A percentile compares a stretch with the other conserved stretches of the same genome.
Conservation (phyloP, 2,888 invertebrate genomes). For the Lasioglossum villosulum region DNA sequence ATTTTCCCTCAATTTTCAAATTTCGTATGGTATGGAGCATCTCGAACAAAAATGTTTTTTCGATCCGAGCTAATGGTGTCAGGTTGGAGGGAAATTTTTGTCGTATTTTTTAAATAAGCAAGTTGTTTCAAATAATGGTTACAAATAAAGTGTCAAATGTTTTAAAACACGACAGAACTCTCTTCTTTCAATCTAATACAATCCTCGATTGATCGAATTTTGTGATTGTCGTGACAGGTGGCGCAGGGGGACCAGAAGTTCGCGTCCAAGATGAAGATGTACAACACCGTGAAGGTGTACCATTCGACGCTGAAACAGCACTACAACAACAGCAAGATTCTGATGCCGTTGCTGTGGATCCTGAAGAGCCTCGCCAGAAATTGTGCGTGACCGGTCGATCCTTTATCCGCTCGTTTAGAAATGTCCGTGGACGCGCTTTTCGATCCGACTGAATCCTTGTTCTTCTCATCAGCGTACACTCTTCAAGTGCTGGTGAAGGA, state of each 20-base stretch:
- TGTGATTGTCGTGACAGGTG: slow-evolving; percentile 66
- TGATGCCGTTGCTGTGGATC: slow-evolving; percentile 87
- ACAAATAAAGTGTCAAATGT: too few relatives aligned
- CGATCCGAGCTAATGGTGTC: too few relatives aligned
- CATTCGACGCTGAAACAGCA: slow-evolving; percentile 87
- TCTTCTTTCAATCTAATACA: too few relatives aligned
- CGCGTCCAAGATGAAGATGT: slow-evolving; percentile 87
- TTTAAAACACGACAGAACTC: too few relatives aligned
- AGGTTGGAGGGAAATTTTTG: too few relatives aligned
- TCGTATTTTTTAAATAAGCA: too few relatives aligned
- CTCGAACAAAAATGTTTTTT: too few relatives aligned
- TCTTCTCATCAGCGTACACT: slow-evolving; percentile 80
- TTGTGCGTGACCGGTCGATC: slow-evolving; percentile 82
- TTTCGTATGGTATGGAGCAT: too few relatives aligned
- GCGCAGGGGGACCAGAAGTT: slow-evolving; percentile 87
- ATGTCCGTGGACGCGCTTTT: background rate
- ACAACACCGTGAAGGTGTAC: slow-evolving; percentile 87
- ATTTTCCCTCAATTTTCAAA: too few relatives aligned
- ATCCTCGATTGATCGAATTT: background rate
- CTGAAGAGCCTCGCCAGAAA: slow-evolving; percentile 88
- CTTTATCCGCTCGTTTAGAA: background rate
- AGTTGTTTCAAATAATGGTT: too few relatives aligned
- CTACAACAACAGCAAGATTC: slow-evolving; percentile 87
- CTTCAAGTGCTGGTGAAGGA: slow-evolving; percentile 86
- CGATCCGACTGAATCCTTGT: background rate